These are phyloP conservation scores for Cyanistes caeruleus DNA, from an alignment of 2,113 vertebrate genomes.

Conservation along the genomic window DNA sequence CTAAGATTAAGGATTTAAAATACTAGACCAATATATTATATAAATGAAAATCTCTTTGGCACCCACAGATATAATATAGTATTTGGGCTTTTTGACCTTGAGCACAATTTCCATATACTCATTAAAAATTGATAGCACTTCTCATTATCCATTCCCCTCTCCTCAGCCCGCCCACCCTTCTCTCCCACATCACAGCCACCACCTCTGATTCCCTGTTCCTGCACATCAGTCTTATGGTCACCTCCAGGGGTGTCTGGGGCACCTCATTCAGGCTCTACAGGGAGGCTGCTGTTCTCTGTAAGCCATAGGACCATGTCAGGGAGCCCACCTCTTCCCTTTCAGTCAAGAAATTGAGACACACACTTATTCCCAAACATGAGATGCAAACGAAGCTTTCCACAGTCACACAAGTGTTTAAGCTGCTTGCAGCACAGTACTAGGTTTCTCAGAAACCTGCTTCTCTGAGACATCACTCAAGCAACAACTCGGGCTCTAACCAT, in stretches of 20 bases:
- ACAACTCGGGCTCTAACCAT: neutral
- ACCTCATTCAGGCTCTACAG: neutral
- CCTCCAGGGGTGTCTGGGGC: neutral
- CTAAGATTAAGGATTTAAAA: constrained; percentile 65
- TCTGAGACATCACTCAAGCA: neutral
- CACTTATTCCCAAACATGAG: neutral
- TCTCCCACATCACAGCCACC: neutral
- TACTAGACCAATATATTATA: constrained; percentile 51
- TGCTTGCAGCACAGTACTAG: neutral
- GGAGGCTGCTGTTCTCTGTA: neutral
- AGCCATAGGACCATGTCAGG: neutral
- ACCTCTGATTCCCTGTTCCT: neutral
- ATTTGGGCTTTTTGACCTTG: constrained; percentile 70
- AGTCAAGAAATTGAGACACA: neutral
- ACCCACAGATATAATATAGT: constrained; percentile 56
- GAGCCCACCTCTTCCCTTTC: neutral
- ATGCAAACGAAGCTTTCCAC: constrained; percentile 8
- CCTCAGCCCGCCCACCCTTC: neutral
- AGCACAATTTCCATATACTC: constrained; percentile 61
- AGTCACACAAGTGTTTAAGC: neutral
- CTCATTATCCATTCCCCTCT: constrained; percentile 59
- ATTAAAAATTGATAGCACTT: constrained; percentile 70
- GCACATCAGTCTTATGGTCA: neutral
- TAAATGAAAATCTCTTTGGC: constrained; percentile 61
- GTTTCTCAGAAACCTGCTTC: neutral